These are phyloP conservation scores for Ametastegia equiseti DNA, from an alignment of 2,888 invertebrate genomes.

Conservation along the genomic window DNA sequence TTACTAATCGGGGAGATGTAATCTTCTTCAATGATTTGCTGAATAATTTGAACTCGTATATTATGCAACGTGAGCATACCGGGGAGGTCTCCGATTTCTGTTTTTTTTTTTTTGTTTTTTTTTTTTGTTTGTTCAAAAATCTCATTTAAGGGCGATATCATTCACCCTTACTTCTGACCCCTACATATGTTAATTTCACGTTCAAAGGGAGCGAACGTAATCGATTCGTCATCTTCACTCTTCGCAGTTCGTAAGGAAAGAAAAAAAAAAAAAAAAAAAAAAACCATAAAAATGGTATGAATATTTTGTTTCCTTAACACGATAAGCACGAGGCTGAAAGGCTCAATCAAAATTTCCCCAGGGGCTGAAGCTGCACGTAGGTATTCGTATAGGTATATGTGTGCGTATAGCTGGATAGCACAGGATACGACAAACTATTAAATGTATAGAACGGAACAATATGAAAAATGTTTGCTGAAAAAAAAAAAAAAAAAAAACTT, in stretches of 20 bases:
- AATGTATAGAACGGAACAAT: too few relatives aligned
- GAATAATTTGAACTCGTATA: not conserved
- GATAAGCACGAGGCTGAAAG: not conserved
- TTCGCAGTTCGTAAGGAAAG: not conserved
- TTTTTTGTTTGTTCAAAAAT: not conserved
- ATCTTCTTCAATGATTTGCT: too few relatives aligned
- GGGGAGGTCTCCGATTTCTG: not conserved
- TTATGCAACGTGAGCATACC: not conserved
- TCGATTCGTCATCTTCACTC: conserved; percentile 43
- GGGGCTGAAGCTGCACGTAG: not conserved
- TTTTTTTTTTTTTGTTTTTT: too few relatives aligned
- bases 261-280: not conserved
- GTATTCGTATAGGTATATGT: too few relatives aligned
- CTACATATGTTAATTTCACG: conserved; percentile 23
- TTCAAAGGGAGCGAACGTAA: conserved; percentile 4
- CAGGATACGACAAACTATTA: too few relatives aligned
- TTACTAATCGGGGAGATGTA: not conserved
- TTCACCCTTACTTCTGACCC: conserved; percentile 18
- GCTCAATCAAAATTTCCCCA: conserved; percentile 8
- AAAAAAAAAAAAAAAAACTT: too few relatives aligned
- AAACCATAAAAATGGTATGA: not conserved
- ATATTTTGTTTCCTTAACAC: not conserved
- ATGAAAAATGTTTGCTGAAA: too few relatives aligned
- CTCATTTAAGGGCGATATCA: conserved; percentile 50
- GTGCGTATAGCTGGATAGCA: too few relatives aligned